These are phyloP conservation scores for Gobionotothen gibberifrons DNA, from an alignment of 2,797 vertebrate genomes.

Conservation along the genomic window DNA sequence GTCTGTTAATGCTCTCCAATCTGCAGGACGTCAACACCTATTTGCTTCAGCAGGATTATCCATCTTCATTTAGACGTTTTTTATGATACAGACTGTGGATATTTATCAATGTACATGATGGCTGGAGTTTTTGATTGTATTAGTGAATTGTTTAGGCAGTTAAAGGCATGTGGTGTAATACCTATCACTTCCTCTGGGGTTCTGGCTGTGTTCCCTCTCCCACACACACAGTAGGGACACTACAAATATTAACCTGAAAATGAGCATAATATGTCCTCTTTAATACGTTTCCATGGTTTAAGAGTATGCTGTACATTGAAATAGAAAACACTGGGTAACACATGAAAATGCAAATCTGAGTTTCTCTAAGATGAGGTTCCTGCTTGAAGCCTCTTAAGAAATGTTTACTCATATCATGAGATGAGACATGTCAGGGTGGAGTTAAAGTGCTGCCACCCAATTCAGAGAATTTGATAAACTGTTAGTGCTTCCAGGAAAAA, in stretches of 20 bases:
- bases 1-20: not conserved
- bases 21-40: slow-evolving; percentile 10
- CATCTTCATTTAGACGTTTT: not conserved
- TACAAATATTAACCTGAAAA: too few relatives aligned
- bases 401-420: slow-evolving; percentile 42
- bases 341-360: not conserved
- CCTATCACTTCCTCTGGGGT: slow-evolving; percentile 1
- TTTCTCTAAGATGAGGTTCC: slow-evolving; percentile 11
- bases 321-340: not conserved
- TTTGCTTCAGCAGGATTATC: not conserved
- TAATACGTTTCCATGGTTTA: too few relatives aligned
- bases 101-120: not conserved
- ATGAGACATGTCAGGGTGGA: slow-evolving; percentile 36
- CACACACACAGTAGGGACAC: too few relatives aligned
- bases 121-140: slow-evolving; percentile 17
- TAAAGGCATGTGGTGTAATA: slow-evolving; percentile 21
- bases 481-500: not conserved
- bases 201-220: not conserved
- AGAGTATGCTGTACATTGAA: too few relatives aligned
- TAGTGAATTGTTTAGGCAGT: slow-evolving; percentile 1
- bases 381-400: not conserved
- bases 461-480: slow-evolving; percentile 33
- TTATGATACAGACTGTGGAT: not conserved
- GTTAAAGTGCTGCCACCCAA: slow-evolving; percentile 32
- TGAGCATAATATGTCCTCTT: too few relatives aligned